phyloP scores from a whole-genome alignment of 2,113 vertebrate species.

The Cyanistes caeruleus region DNA sequence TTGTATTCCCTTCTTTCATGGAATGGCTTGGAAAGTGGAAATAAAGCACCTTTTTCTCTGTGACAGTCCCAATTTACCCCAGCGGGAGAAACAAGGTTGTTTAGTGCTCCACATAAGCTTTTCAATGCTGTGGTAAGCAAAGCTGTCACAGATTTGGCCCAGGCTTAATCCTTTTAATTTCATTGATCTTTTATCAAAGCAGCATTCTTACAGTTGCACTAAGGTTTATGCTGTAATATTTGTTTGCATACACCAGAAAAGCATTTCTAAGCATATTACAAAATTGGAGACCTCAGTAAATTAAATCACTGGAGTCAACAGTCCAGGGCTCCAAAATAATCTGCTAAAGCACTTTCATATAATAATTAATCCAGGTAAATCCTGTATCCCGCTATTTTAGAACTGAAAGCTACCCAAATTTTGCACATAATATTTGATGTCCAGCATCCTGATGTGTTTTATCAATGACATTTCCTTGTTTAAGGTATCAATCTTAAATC shows the following conservation, averaged over 20 bases:
- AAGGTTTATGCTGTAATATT: not conserved
- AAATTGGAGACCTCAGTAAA: constrained; percentile 43
- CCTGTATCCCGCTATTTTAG: constrained; percentile 3
- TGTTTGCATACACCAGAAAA: constrained; percentile 55
- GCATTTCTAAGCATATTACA: constrained; percentile 65
- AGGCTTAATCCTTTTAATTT: constrained; percentile 66
- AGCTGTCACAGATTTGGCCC: constrained; percentile 40
- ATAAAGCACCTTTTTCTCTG: not conserved
- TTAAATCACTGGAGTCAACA: constrained; percentile 63
- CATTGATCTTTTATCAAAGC: constrained; percentile 66
- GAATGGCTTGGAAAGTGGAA: not conserved
- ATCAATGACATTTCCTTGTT: not conserved
- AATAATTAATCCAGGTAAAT: constrained; percentile 64
- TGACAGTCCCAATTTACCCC: not conserved
- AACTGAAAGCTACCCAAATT: constrained; percentile 1
- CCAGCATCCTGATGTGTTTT: not conserved
- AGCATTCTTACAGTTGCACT: constrained; percentile 36
- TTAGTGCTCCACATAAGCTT: constrained; percentile 17
- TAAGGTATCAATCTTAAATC: not conserved
- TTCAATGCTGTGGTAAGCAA: constrained; percentile 53
- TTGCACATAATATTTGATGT: constrained; percentile 11
- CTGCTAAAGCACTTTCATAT: constrained; percentile 34
- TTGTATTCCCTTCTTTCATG: not conserved
- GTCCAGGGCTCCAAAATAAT: constrained; percentile 52
- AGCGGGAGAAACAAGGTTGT: constrained; percentile 29